Conservation (phyloP, 2,113 vertebrate species). For the Gorsachius goisagi region DNA sequence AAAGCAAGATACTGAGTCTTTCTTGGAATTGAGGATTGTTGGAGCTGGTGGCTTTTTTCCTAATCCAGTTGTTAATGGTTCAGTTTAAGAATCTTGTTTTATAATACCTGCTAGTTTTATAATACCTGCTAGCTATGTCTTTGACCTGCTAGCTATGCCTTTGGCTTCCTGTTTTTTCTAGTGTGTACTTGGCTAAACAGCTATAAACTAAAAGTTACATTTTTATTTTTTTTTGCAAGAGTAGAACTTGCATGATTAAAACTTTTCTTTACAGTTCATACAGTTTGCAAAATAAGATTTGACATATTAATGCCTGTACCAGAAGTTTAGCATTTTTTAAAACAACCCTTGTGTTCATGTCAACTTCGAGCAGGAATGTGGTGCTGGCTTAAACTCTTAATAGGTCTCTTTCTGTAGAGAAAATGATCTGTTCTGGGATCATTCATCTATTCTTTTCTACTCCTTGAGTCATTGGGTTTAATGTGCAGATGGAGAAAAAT, state of each 20-base stretch:
- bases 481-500: background rate
- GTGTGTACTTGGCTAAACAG: background rate
- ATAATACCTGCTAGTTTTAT: background rate
- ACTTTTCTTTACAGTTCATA: background rate
- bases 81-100: background rate
- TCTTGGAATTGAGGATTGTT: background rate
- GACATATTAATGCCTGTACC: background rate
- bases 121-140: no score
- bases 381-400: background rate
- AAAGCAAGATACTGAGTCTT: background rate
- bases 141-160: background rate
- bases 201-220: background rate
- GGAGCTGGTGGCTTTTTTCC: background rate
- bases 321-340: background rate
- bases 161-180: background rate
- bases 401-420: background rate
- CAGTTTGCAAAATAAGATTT: background rate
- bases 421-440: background rate
- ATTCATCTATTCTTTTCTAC: background rate
- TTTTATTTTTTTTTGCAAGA: background rate
- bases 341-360: rapidly evolving
- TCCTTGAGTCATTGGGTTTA: background rate
- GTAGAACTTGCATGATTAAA: background rate
- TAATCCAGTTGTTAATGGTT: background rate
- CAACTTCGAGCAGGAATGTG: background rate